Conservation (phyloP, 2,797 vertebrate species). For the Acanthopagrus latus region DNA sequence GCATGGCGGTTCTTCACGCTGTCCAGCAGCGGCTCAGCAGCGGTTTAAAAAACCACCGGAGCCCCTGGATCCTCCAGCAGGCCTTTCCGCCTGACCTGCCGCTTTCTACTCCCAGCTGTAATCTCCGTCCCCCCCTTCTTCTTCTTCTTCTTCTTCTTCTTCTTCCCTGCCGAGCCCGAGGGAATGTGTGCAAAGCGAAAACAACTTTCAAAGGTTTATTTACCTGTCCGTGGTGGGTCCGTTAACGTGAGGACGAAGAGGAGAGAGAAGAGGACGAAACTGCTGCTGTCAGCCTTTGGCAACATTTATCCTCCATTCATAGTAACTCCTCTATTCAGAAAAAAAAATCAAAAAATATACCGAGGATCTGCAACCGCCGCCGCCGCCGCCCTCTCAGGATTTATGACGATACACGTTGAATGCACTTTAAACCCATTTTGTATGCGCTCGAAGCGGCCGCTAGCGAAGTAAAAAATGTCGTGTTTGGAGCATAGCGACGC, state of each 20-base stretch:
- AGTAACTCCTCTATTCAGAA: slow-evolving; percentile 88
- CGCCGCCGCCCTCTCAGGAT: slow-evolving; percentile 53
- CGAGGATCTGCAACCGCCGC: slow-evolving; percentile 51
- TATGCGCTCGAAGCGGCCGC: neutral
- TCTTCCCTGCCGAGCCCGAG: neutral
- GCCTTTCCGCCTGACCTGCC: slow-evolving; percentile 61
- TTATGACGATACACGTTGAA: slow-evolving; percentile 31
- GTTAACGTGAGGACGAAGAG: slow-evolving; percentile 92
- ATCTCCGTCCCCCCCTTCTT: slow-evolving; percentile 26
- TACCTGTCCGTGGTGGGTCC: slow-evolving; percentile 96
- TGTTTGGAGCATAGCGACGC: slow-evolving; percentile 36
- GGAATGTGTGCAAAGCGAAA: slow-evolving; percentile 1
- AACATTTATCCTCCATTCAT: slow-evolving; percentile 99
- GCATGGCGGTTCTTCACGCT: neutral
- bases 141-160: slow-evolving; percentile 12
- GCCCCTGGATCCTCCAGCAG: slow-evolving; percentile 55
- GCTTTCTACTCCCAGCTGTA: slow-evolving; percentile 29
- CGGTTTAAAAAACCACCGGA: slow-evolving; percentile 48
- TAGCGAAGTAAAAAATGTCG: neutral
- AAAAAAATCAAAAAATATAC: slow-evolving; percentile 62
- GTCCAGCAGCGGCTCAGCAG: slow-evolving; percentile 6
- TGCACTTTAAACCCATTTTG: slow-evolving; percentile 42
- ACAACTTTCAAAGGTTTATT: slow-evolving; percentile 41
- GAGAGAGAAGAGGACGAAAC: slow-evolving; percentile 92
- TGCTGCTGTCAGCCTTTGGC: slow-evolving; percentile 95